Base-by-base conservation (phyloP, 2,888 invertebrate species). In the Sinelater perroti region DNA sequence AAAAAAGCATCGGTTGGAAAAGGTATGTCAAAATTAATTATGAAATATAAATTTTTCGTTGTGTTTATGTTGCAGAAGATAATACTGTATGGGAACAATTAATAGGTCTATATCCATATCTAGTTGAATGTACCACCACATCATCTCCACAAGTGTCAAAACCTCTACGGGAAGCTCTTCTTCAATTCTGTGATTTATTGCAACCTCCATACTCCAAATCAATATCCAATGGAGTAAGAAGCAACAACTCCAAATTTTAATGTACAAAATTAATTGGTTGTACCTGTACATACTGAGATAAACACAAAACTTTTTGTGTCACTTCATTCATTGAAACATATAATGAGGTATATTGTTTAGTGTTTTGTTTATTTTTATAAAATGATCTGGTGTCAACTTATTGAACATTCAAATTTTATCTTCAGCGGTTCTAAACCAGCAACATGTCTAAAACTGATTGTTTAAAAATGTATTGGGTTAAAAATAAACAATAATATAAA, bases 71-170 rank as follows among this genome's bases (percentile, higher is more conserved):
- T 81, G 44, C 74, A 91, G 95, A 95, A 56, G 95, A 95, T 77
- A 85, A 87, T 65, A 86, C 87, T 13, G 95, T 96, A 0, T 97
- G 97, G 97, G 89, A 93, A 74, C 95, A 96, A 74, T 80, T 97
- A 53, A 96, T 97, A 71, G 90, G 88, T 14, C 80, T 97, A 21
- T 97, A 97, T 81, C 96, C 96, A 0, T 87, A 87, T 72, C 82
- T 97, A 68, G 96, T 95, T 38, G 88, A 92, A 71, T 93, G 92
- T 72, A 91, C 89, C 64, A 89, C 91, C 45, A 90, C 91, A 8
- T 86, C 89, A 47, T 91, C 91, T 2, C 83, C 87, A 5, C 91
- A 91, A 79, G 90, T 93, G 8, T 90, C 90, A 38, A 83, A 87
- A 61, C 90, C 93, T 8, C 80, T 93, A 47, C 82, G 89, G 28